Percentiles rank a stretch among this genome's conserved stretches.
These are phyloP conservation scores for Thera obeliscata DNA, from an alignment of 2,888 invertebrate species.

Conservation along the genomic window DNA sequence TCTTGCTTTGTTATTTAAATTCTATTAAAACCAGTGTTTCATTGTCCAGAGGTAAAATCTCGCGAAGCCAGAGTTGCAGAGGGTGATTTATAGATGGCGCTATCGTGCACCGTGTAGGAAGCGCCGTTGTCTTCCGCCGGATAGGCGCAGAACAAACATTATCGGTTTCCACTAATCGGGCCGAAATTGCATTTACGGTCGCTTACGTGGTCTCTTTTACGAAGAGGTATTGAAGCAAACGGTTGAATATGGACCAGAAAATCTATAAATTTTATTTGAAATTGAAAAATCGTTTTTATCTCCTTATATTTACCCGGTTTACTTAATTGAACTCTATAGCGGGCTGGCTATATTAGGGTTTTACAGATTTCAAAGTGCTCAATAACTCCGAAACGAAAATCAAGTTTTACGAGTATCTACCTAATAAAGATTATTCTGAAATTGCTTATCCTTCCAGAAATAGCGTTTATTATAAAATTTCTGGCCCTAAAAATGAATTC, in stretches of 20 bases:
- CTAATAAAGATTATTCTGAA: neutral
- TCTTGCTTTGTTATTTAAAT: constrained; percentile 17
- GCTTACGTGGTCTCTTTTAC: neutral
- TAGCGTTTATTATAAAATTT: neutral
- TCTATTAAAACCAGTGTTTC: constrained; percentile 16
- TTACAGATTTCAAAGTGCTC: too few species aligned
- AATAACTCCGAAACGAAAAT: too few species aligned
- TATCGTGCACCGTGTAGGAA: constrained; percentile 37
- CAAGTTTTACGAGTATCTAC: too few species aligned
- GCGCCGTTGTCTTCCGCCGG: constrained; percentile 44
- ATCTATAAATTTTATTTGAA: too few species aligned
- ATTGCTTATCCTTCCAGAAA: constrained; percentile 5
- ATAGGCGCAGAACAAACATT: constrained; percentile 56
- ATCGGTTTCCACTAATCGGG: constrained; percentile 56
- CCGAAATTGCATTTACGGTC: constrained; percentile 34
- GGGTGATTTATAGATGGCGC: constrained; percentile 44
- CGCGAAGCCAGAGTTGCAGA: constrained; percentile 27
- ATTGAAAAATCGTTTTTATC: too few species aligned
- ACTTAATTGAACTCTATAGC: too few species aligned
- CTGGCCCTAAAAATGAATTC: constrained; percentile 15
- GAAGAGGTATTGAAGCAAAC: neutral
- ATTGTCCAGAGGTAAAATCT: constrained; percentile 22
- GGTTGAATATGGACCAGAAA: too few species aligned
- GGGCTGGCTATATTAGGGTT: too few species aligned
- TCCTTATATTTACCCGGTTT: too few species aligned